phyloP scores from a whole-genome alignment of 2,113 vertebrate genomes.

The Gavia stellata region DNA sequence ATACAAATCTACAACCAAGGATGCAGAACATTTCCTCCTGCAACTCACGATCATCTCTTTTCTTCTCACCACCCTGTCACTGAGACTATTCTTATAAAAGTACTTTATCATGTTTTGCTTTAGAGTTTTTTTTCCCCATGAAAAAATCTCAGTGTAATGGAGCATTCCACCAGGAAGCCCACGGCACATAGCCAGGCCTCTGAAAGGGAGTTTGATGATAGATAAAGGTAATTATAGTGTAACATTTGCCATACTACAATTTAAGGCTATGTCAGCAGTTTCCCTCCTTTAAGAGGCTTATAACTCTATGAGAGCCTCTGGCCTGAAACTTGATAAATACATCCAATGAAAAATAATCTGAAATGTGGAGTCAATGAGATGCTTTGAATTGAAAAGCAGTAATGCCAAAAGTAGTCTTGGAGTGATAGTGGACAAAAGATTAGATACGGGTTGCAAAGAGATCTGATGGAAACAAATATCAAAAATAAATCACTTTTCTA shows the following conservation, averaged over 20 bases:
- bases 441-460: not conserved
- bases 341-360: slow-evolving; percentile 15
- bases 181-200: not conserved
- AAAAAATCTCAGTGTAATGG: slow-evolving; percentile 23
- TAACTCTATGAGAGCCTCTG: slow-evolving; percentile 10
- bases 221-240: slow-evolving; percentile 59
- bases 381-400: not conserved
- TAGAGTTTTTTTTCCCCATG: not conserved
- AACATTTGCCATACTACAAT: slow-evolving; percentile 36
- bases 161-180: slow-evolving; percentile 24
- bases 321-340: slow-evolving; percentile 29
- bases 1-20: not conserved
- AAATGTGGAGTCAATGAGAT: slow-evolving; percentile 7
- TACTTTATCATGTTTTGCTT: slow-evolving; percentile 34
- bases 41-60: not conserved
- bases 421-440: not conserved
- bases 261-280: slow-evolving; percentile 51
- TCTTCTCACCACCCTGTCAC: not conserved
- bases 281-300: slow-evolving; percentile 13
- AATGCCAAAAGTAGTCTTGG: not conserved
- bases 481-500: not conserved
- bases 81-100: not conserved
- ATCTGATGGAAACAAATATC: not conserved
- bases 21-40: not conserved
- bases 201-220: slow-evolving; percentile 35